Evolutionary conservation across 2,888 invertebrate species (phyloP), one percentile per base, ranked within the genome.

Genomic region (Geotrupes spiniger): DNA sequence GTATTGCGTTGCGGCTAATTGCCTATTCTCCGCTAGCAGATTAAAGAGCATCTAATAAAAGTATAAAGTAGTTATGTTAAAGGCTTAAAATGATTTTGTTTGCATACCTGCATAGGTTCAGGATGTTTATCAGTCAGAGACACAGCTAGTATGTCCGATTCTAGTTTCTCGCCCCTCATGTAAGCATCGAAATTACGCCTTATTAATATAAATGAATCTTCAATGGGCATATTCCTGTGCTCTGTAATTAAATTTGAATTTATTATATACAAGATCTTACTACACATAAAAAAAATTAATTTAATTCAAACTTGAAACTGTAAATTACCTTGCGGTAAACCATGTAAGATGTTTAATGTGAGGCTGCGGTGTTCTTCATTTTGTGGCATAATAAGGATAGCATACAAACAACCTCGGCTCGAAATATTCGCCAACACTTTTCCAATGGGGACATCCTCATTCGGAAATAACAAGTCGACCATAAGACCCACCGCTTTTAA

Each of bases 181-280:
- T 83, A 84, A 60, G 70, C 76, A 16, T 79, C 78, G 63, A 84
- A 85, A 63, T 91, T 89, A 1, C 85, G 80, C 5, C 83, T 80
- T 21, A 96, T 77, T 53, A 95, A 76, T 56, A 81, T 80, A 49
- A 95, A 75, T 0, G 95, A 92, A 72, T 95, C 94, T 46, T 96
- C 94, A 28, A 94, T 69, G 0, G 94, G 94, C 92, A 96, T 96
- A 74, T 96, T 95, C 60, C 96, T 84, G 73, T 96, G 96, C 68
- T 95, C 96, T 85, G 78, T 56, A 69, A 63, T n/a, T n/a, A n/a
- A n/a, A n/a, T n/a, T n/a, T n/a, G n/a, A 55, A 57, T 28, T n/a
- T 28, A 28, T 28, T 28, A 28, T 10, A 2, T 28, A 28, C n/a
- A 28, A 28, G n/a, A n/a, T n/a, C n/a, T n/a, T n/a, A 28, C 11